phyloP scores from a whole-genome alignment of 2,113 vertebrate genomes.

The Peromyscus polionotus region DNA sequence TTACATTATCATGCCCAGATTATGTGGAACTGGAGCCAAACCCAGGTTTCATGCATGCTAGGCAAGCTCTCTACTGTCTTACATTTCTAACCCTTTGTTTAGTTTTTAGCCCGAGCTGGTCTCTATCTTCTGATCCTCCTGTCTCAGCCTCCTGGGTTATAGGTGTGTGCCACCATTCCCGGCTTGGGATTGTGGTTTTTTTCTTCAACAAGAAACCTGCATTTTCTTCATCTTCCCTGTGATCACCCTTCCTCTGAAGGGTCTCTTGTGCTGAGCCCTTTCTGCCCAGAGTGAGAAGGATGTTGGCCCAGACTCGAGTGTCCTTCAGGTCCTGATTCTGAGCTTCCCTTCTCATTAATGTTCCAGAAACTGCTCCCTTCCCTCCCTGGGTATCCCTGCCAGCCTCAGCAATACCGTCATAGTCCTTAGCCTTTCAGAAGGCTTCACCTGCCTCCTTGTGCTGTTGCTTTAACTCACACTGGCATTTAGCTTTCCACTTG shows the following conservation, averaged over 20 bases:
- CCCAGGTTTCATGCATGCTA: not conserved
- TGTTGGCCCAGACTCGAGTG: not conserved
- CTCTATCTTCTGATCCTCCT: not conserved
- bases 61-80: not conserved
- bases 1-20: too few species aligned
- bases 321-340: not conserved
- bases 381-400: not conserved
- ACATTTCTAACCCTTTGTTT: not conserved
- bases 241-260: not conserved
- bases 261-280: not conserved
- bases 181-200: not conserved
- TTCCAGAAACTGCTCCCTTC: not conserved
- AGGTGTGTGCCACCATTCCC: not conserved
- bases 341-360: not conserved
- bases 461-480: not conserved
- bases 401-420: not conserved
- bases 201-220: not conserved
- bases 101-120: not conserved
- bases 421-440: not conserved
- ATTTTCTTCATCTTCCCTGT: not conserved
- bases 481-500: slow-evolving; percentile 54
- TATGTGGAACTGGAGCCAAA: not conserved
- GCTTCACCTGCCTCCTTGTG: not conserved
- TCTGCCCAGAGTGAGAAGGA: not conserved
- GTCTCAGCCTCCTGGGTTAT: not conserved